phyloP scores from a whole-genome alignment of 1,140 invertebrate species.

The Portunus trituberculatus region DNA sequence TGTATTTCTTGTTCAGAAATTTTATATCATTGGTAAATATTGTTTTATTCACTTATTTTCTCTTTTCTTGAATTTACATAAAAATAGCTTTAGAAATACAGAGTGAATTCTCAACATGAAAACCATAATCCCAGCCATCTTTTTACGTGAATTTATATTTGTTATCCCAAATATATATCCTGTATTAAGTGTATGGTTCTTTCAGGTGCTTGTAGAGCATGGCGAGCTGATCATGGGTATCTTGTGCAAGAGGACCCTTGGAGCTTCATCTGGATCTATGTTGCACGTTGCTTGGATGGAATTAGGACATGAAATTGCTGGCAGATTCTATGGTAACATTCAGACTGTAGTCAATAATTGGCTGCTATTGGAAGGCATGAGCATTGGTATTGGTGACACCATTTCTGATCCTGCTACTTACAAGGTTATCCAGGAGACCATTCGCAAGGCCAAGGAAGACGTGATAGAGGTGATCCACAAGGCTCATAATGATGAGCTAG shows the following conservation, averaged over 20 bases:
- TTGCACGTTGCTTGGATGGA: conserved; percentile 99
- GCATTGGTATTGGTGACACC: conserved; percentile 99
- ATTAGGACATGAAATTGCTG: conserved; percentile 97
- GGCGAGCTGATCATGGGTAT: conserved; percentile 98
- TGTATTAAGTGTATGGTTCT: conserved; percentile 80
- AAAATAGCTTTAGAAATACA: too few species aligned
- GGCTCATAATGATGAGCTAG: conserved; percentile 99
- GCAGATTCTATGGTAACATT: conserved; percentile 98
- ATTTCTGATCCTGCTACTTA: conserved; percentile 99
- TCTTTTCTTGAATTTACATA: too few species aligned
- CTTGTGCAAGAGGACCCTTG: conserved; percentile 98
- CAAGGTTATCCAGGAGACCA: conserved; percentile 98
- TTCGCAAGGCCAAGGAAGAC: conserved; percentile 99
- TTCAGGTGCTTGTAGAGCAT: conserved; percentile 95
- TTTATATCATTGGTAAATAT: too few species aligned
- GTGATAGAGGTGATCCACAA: conserved; percentile 99
- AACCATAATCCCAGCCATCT: too few species aligned
- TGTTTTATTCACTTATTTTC: too few species aligned
- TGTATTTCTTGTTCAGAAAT: too few species aligned
- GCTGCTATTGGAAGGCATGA: conserved; percentile 98
- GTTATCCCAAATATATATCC: too few species aligned
- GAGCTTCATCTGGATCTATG: conserved; percentile 97
- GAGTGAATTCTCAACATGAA: too few species aligned
- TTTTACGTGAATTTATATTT: too few species aligned
- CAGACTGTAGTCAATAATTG: conserved; percentile 99